phyloP scores from a whole-genome alignment of 2,888 invertebrate genomes.

The Trimorus sp. region DNA sequence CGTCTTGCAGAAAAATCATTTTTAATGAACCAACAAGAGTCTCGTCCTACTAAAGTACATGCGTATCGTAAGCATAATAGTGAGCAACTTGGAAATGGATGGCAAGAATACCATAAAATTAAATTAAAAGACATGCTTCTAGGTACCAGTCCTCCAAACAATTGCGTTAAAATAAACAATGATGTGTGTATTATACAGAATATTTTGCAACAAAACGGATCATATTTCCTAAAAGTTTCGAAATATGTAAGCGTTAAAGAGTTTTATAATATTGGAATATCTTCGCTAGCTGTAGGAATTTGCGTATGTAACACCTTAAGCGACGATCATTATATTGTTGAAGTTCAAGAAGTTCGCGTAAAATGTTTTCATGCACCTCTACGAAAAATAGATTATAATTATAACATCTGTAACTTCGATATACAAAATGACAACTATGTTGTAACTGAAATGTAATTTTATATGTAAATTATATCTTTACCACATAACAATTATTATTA shows the following conservation, averaged over 20 bases:
- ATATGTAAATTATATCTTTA: no score
- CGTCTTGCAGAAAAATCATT: conserved; percentile 7
- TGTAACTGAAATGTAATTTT: no score
- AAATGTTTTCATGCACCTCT: no score
- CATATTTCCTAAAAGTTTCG: no score
- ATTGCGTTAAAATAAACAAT: not conserved
- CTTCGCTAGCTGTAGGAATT: not conserved
- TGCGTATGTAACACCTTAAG: not conserved
- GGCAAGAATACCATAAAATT: conserved; percentile 3
- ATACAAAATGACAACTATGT: no score
- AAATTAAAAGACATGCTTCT: not conserved
- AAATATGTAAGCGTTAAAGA: not conserved
- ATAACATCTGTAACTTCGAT: no score
- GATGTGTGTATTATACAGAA: not conserved
- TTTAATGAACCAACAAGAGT: not conserved
- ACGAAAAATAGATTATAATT: no score
- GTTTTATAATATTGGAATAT: conserved; percentile 5
- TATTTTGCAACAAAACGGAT: not conserved
- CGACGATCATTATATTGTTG: no score
- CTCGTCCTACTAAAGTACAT: not conserved
- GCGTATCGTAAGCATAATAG: not conserved
- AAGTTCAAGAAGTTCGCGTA: no score
- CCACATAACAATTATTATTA: no score
- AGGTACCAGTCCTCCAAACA: not conserved
- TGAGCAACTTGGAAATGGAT: not conserved